Percentiles rank a stretch among this genome's conserved stretches.
phyloP scores from a whole-genome alignment of 2,888 invertebrate species.

The Chymomyza procnemis region DNA sequence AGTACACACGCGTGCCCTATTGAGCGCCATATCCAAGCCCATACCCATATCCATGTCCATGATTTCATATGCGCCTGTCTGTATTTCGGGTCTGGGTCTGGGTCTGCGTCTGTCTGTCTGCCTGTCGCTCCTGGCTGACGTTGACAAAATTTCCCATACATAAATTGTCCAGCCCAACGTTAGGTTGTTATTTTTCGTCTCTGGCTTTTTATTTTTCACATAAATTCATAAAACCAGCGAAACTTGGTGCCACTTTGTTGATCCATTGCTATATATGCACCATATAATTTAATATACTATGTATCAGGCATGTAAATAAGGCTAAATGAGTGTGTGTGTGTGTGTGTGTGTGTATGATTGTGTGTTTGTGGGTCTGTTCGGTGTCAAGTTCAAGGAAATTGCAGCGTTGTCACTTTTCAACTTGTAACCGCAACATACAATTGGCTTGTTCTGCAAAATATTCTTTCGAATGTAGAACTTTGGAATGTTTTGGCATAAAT shows the following conservation, averaged over 20 bases:
- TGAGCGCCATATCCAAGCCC: not conserved
- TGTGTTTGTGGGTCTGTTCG: conserved; percentile 38
- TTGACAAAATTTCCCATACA: conserved; percentile 34
- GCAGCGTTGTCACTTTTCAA: conserved; percentile 41
- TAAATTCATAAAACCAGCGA: conserved; percentile 5
- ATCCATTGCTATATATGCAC: not conserved
- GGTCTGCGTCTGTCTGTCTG: conserved; percentile 17
- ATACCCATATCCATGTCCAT: conserved; percentile 1
- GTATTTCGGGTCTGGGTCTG: not conserved
- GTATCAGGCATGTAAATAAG: conserved; percentile 9
- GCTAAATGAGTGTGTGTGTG: conserved; percentile 20
- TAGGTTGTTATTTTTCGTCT: not conserved
- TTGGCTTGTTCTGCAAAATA: not conserved
- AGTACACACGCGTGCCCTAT: conserved; percentile 26
- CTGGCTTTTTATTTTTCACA: conserved; percentile 26
- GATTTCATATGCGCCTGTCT: conserved; percentile 30
- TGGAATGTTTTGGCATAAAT: not conserved
- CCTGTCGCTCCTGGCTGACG: conserved; percentile 48
- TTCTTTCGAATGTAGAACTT: not conserved
- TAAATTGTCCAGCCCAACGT: not conserved
- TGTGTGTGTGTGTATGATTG: conserved; percentile 4
- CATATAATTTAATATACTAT: not conserved
- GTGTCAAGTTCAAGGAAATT: conserved; percentile 77
- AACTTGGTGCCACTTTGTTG: conserved; percentile 3
- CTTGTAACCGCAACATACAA: not conserved